Evolutionary conservation across 1,140 invertebrate species (phyloP).

Genomic region (Drosophila albomicans): DNA sequence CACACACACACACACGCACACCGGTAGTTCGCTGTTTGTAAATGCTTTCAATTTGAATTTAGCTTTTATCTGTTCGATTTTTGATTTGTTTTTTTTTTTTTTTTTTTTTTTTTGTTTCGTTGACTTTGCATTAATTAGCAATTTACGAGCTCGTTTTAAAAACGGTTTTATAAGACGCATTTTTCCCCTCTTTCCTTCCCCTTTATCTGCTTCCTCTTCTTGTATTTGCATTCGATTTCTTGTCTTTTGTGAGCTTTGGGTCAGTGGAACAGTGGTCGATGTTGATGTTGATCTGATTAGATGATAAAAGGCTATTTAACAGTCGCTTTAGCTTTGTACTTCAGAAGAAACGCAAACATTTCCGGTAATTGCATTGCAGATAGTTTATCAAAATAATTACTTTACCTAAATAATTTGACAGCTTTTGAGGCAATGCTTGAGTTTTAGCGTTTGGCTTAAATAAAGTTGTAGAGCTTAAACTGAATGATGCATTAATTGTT

Average conservation of each 20-base stretch:
- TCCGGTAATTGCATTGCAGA: conserved; percentile 24
- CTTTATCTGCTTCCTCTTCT: not conserved
- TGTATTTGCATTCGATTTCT: conserved; percentile 21
- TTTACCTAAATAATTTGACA: not conserved
- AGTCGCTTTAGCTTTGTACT: conserved; percentile 21
- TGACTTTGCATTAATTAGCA: conserved; percentile 72
- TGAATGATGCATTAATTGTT: not conserved
- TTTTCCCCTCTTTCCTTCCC: not conserved
- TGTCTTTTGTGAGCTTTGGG: conserved; percentile 45
- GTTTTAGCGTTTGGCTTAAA: not conserved
- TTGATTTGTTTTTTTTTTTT: conserved; percentile 66
- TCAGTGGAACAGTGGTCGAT: conserved; percentile 52
- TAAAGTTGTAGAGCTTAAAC: not conserved
- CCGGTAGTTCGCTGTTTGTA: conserved; percentile 18
- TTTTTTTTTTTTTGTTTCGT: conserved; percentile 29
- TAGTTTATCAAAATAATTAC: conserved; percentile 5
- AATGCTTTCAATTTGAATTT: conserved; percentile 72
- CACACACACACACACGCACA: not conserved
- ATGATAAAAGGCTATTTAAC: conserved; percentile 51
- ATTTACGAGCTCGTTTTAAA: conserved; percentile 48
- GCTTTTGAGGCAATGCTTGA: not conserved
- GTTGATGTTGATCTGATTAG: conserved; percentile 27
- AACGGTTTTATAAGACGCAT: conserved; percentile 47
- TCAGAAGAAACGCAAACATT: conserved; percentile 25
- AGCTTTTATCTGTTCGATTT: conserved; percentile 46